Base-by-base conservation (phyloP, 1,140 invertebrate species). In the Triops longicaudatus region DNA sequence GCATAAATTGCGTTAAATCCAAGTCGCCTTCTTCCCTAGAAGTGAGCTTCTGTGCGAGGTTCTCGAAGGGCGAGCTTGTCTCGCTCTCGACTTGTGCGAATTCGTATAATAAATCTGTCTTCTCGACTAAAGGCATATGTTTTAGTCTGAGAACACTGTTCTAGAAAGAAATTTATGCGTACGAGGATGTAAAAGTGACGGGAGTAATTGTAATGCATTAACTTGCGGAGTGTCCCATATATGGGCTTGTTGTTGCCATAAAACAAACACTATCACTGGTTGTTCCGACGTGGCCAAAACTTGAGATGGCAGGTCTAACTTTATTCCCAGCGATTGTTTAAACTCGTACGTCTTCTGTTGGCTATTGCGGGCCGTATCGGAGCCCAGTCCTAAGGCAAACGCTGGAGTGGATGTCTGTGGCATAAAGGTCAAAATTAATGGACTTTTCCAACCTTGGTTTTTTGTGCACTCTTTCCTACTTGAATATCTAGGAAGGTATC, bases 231-330 rank as follows among this genome's bases (percentile, higher is more conserved):
- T 26, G 27, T 78, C 75, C 75, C 74, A 42, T 14, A 22, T 44
- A 72, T 78, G 78, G 37, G 63, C 63, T 26, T 76, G 42, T 44
- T 76, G 42, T 41, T 75, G 74, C 78, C 78, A 78, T 50, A 78
- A 31, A 14, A 78, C 31, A 71, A 37, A 44, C 1, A 76, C 31
- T 12, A 76, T 44, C 14, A 78, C 44, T 4, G 78, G 78, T 42
- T 72, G 26, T 42, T 31, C 41, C n/a, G 42, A 43, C 12, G 72
- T 73, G 17, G 37, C 74, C 37, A 77, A 28, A 37, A 77, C 41
- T 5, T 44, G 41, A 26, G 63, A 37, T 26, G 76, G 76, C 72
- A 77, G 72, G n/a, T 73, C 72, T 26, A 77, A 41, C 37, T 73
- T 77, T 41, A 77, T 42, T 5, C 76, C 76, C 76, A 77, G 11